Evolutionary conservation across 2,113 vertebrate genomes (phyloP).

Genomic region (Melanocharis versteri): DNA sequence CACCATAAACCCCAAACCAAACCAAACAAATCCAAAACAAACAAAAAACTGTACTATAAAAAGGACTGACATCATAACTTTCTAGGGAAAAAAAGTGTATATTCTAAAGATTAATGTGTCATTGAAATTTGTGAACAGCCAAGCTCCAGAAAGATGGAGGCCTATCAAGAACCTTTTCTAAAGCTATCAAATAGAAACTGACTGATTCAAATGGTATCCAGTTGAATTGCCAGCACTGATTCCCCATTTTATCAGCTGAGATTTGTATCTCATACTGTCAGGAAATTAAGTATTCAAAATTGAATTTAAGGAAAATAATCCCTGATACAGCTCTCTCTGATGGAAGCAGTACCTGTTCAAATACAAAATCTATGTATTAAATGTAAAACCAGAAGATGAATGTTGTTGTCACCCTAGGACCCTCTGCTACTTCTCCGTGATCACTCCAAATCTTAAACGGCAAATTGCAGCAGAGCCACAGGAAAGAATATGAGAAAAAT

Average conservation of each 20-base stretch:
- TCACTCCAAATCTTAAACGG: neutral
- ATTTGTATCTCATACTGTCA: neutral
- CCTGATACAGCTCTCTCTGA: neutral
- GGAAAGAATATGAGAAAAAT: neutral
- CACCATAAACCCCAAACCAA: neutral
- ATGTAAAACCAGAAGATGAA: neutral
- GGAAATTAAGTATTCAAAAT: neutral
- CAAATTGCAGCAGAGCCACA: neutral
- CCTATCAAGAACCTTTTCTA: neutral
- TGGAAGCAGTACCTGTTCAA: neutral
- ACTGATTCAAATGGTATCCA: neutral
- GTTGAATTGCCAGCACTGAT: neutral
- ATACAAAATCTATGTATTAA: neutral
- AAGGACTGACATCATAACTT: neutral
- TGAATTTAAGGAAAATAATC: neutral
- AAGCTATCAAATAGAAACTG: neutral
- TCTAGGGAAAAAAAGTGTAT: neutral
- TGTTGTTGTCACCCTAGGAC: neutral
- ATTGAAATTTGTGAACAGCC: neutral
- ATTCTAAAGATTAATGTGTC: neutral
- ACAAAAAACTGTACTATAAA: neutral
- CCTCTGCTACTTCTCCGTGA: neutral
- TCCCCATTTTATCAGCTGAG: neutral
- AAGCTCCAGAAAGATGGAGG: neutral
- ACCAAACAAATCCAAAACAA: neutral